Evolutionary conservation across 2,888 invertebrate genomes (phyloP).

Genomic region (Alsophila aescularia): DNA sequence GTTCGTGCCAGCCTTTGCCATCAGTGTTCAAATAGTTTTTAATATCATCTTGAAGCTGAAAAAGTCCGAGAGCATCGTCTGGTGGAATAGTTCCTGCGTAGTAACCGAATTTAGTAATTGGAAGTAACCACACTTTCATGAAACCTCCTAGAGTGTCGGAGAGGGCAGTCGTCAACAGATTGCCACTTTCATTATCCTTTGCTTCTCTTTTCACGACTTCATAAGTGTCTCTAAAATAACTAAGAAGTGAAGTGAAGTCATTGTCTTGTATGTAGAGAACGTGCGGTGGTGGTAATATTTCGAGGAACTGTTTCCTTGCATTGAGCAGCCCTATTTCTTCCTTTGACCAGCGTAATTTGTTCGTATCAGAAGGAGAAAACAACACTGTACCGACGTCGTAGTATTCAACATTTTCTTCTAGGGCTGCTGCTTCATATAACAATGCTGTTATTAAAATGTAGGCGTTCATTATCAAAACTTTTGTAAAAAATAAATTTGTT

Average conservation of each 20-base stretch:
- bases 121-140: constrained; percentile 84
- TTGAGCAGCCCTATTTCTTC: constrained; percentile 53
- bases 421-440: constrained; percentile 30
- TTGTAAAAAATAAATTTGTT: constrained; percentile 53
- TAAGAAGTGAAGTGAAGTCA: constrained; percentile 53
- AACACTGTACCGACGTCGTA: constrained; percentile 70
- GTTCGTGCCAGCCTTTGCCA: constrained; percentile 83
- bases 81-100: constrained; percentile 86
- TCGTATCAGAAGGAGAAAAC: constrained; percentile 52
- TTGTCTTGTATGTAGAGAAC: constrained; percentile 52
- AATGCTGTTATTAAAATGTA: constrained; percentile 43
- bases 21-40: constrained; percentile 84
- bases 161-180: constrained; percentile 65
- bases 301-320: constrained; percentile 63
- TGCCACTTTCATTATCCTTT: constrained; percentile 42
- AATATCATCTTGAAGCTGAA: constrained; percentile 83
- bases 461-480: constrained; percentile 38
- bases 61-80: constrained; percentile 79
- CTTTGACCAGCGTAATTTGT: constrained; percentile 54
- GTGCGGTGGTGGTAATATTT: constrained; percentile 55
- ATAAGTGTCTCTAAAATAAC: constrained; percentile 59
- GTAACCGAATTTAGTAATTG: constrained; percentile 84
- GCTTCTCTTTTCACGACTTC: constrained; percentile 53
- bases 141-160: constrained; percentile 85
- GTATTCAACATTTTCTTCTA: constrained; percentile 22